Percentiles rank a stretch among this genome's conserved stretches.
Evolutionary conservation across 1,140 invertebrate genomes (phyloP).

Genomic region (Diabrotica virgifera): DNA sequence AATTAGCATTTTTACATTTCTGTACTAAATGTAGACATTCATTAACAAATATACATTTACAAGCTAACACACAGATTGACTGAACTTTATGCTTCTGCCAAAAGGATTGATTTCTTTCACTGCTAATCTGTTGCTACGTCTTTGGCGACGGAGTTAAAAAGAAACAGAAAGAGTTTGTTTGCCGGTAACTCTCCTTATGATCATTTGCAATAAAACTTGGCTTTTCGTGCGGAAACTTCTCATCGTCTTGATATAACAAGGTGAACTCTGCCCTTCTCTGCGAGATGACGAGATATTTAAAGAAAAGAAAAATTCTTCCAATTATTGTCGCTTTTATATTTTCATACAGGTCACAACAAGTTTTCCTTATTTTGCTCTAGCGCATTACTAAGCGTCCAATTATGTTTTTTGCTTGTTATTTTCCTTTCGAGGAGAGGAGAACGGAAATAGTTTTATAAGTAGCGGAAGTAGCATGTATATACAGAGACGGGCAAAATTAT

Average conservation of each 20-base stretch:
- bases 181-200: background rate
- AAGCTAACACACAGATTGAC: too few species aligned
- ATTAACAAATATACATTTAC: too few species aligned
- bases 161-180: conserved; percentile 9
- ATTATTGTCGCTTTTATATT: conserved; percentile 23
- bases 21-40: too few species aligned
- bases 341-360: conserved; percentile 16
- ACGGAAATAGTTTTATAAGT: background rate
- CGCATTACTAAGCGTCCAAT: background rate
- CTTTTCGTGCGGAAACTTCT: conserved; percentile 29
- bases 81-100: too few species aligned
- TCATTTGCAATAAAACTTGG: conserved; percentile 27
- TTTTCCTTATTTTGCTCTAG: conserved; percentile 7
- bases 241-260: conserved; percentile 26
- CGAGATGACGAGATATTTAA: conserved; percentile 17
- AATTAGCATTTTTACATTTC: too few species aligned
- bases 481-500: too few species aligned
- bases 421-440: background rate
- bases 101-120: too few species aligned
- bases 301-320: conserved; percentile 22
- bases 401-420: conserved; percentile 7
- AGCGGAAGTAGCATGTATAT: background rate
- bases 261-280: conserved; percentile 20
- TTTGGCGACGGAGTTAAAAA: background rate
- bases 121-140: background rate